Percentiles rank a stretch among this genome's conserved stretches.
Conservation (phyloP, 2,113 vertebrate genomes). For the Cavia porcellus region DNA sequence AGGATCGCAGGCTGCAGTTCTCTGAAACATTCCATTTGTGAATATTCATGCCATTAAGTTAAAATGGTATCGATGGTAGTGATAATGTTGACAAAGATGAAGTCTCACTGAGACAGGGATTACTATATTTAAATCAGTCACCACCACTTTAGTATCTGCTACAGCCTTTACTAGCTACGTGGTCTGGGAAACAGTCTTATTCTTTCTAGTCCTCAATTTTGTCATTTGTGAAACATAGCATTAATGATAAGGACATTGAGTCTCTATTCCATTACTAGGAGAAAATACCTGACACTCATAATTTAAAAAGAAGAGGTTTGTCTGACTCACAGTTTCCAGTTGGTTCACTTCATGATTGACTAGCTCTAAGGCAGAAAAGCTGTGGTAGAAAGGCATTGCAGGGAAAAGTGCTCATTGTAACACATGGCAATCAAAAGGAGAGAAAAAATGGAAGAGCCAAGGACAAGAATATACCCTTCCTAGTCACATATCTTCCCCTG, state of each 20-base stretch:
- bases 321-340: background rate
- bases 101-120: background rate
- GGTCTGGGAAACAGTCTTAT: background rate
- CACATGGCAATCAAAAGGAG: background rate
- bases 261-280: background rate
- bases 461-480: background rate
- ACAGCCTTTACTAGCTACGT: background rate
- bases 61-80: background rate
- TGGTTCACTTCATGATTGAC: background rate
- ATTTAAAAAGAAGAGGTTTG: background rate
- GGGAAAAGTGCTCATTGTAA: background rate
- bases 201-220: background rate
- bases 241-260: background rate
- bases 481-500: background rate
- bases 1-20: background rate
- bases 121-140: background rate
- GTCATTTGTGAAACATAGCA: background rate
- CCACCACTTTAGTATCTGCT: background rate
- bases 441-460: background rate
- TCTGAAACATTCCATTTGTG: background rate
- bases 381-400: too few species aligned
- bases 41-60: background rate
- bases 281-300: background rate
- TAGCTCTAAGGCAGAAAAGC: background rate
- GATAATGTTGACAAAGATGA: background rate